Percentiles rank a stretch among this genome's conserved stretches.
Conservation (phyloP, 2,797 vertebrate genomes). For the Clarias fuscus region DNA sequence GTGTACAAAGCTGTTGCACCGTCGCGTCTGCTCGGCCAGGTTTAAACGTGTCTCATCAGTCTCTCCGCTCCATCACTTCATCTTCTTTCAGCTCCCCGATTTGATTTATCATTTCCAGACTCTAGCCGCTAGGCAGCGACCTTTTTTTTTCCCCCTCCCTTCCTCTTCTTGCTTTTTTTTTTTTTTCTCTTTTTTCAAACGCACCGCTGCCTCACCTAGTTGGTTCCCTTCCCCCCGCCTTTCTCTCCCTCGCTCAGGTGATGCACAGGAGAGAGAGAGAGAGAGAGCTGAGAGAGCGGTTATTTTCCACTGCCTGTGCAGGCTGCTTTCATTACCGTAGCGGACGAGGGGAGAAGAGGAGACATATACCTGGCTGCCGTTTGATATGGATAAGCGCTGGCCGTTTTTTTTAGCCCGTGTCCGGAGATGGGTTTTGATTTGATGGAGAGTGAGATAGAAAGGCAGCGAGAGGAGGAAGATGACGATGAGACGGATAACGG, state of each 20-base stretch:
- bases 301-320: conserved; percentile 63
- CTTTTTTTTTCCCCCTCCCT: conserved; percentile 34
- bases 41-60: conserved; percentile 4
- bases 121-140: conserved; percentile 68
- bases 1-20: no score
- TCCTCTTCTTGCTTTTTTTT: conserved; percentile 13
- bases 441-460: conserved; percentile 26
- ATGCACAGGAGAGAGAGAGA: conserved; percentile 65
- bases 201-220: conserved; percentile 66
- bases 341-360: conserved; percentile 64
- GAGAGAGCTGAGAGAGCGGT: conserved; percentile 56
- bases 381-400: conserved; percentile 36
- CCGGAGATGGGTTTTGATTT: conserved; percentile 10
- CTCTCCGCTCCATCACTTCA: neutral
- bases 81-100: conserved; percentile 13
- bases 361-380: conserved; percentile 56
- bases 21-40: neutral
- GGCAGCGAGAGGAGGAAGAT: conserved; percentile 5
- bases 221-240: conserved; percentile 41
- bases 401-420: neutral
- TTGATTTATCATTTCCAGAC: conserved; percentile 62
- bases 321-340: conserved; percentile 68
- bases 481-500: conserved; percentile 34
- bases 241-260: conserved; percentile 76
- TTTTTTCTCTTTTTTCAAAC: conserved; percentile 65